These are phyloP conservation scores for Nipponia nippon DNA, from an alignment of 2,113 vertebrate genomes.

Conservation along the genomic window DNA sequence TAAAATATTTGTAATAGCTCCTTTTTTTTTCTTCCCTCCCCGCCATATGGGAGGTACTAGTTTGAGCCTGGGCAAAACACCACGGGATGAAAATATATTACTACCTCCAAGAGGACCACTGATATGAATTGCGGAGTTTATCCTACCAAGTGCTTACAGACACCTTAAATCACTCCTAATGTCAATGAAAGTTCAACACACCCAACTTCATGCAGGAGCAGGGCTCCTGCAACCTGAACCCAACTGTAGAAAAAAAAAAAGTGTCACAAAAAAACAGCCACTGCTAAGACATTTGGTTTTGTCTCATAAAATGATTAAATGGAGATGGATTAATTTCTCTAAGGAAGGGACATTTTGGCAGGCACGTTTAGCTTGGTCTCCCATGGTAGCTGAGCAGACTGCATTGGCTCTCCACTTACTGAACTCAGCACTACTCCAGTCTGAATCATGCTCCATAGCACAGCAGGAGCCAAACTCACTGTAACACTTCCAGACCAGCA, in stretches of 20 bases:
- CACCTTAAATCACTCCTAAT: not conserved
- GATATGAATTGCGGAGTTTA: not conserved
- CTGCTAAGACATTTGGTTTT: not conserved
- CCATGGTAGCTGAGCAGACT: not conserved
- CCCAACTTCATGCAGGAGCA: not conserved
- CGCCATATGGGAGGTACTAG: not conserved
- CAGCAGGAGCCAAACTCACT: not conserved
- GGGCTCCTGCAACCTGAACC: not conserved
- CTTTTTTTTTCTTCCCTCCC: rapidly evolving
- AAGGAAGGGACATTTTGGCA: not conserved
- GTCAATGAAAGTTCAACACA: not conserved
- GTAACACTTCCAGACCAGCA: not conserved
- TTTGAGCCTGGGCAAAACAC: not conserved
- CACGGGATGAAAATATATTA: not conserved
- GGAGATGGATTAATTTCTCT: not conserved
- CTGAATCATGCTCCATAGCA: rapidly evolving
- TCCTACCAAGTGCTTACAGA: not conserved
- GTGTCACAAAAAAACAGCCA: not conserved
- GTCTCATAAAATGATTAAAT: not conserved
- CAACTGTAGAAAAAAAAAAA: not conserved
- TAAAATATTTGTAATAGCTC: not conserved
- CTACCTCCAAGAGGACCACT: not conserved
- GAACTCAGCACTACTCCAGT: not conserved
- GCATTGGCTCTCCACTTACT: not conserved
- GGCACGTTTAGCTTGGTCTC: not conserved